Evolutionary conservation across 2,797 vertebrate species (phyloP), one percentile per base, ranked within the genome.

Genomic region (Cichlasoma orientale): DNA sequence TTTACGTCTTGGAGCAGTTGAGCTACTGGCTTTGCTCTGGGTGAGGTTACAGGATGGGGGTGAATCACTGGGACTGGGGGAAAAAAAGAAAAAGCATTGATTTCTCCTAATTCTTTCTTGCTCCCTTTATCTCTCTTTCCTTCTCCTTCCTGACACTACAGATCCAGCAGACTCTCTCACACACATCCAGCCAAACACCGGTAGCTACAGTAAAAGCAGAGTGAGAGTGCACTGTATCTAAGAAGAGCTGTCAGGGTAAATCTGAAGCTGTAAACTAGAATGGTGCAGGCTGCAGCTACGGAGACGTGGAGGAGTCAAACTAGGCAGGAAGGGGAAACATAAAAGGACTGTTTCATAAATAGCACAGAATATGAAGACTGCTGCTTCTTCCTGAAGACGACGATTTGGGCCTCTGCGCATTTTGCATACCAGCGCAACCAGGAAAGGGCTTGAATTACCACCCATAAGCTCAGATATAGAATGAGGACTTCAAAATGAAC

Each of bases 341-440:
- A 82, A 90, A 90, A 87, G 81, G 80, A 70, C 27, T 61, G 82
- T 57, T 78, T 84, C 87, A 91, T 59, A 92, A 92, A 92, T 90
- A 90, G 89, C 88, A 59, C 83, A 85, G 80, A 84, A 59, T 47
- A 80, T 52, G 80, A 74, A 82, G 66, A 58, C 44, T 70, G 47
- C 29, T 68, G 77, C 75, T 36, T 31, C 77, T 79, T 71, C 21
- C 59, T 66, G 38, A 44, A 27, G 76, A 74, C 72, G 86, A 87
- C 58, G 80, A 82, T 88, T 50, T 79, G 54, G 81, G 83, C 75
- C 78, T 76, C 27, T 2, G 56, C 13, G 61, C 54, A 56, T 56
- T 78, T 58, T 83, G 74, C 86, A 90, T 82, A 44, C 86, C 88
- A 78, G 36, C 77, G 72, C 78, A 21, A 78, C 53, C 71, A 78